phyloP scores from a whole-genome alignment of 1,140 invertebrate genomes.

The Musca domestica region DNA sequence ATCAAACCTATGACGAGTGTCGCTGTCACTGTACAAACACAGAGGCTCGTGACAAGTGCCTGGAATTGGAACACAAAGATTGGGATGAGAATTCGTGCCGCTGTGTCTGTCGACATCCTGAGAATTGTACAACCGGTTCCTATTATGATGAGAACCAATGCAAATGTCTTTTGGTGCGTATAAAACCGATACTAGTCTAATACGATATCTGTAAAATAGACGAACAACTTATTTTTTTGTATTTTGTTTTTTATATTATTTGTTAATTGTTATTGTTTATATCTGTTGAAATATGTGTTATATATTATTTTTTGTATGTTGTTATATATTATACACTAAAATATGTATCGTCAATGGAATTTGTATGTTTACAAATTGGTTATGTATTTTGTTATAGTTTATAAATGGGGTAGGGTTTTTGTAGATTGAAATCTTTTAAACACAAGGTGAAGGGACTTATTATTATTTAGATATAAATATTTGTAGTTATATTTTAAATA shows the following conservation, averaged over 20 bases:
- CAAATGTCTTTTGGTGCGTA: slow-evolving; percentile 56
- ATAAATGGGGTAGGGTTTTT: no score
- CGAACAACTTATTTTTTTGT: background rate
- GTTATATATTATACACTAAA: no score
- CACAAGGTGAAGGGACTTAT: no score
- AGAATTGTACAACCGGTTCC: slow-evolving; percentile 62
- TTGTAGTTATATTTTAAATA: no score
- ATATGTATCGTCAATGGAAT: no score
- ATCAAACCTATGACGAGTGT: slow-evolving; percentile 58
- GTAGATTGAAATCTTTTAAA: no score
- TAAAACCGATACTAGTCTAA: slow-evolving; percentile 1
- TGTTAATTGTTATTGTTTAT: background rate
- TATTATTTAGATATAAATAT: no score
- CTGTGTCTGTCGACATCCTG: slow-evolving; percentile 59
- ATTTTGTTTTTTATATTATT: background rate
- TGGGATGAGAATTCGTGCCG: slow-evolving; percentile 62
- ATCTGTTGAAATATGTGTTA: no score
- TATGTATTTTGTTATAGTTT: no score
- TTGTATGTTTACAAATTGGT: no score
- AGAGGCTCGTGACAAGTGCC: slow-evolving; percentile 62
- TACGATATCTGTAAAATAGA: background rate
- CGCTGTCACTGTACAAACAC: slow-evolving; percentile 59
- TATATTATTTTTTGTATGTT: background rate
- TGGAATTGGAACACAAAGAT: slow-evolving; percentile 55
- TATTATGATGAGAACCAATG: slow-evolving; percentile 62